Evolutionary conservation across 1,140 invertebrate species (phyloP), one percentile per base, ranked within the genome.

Genomic region (Ips nitidus): DNA sequence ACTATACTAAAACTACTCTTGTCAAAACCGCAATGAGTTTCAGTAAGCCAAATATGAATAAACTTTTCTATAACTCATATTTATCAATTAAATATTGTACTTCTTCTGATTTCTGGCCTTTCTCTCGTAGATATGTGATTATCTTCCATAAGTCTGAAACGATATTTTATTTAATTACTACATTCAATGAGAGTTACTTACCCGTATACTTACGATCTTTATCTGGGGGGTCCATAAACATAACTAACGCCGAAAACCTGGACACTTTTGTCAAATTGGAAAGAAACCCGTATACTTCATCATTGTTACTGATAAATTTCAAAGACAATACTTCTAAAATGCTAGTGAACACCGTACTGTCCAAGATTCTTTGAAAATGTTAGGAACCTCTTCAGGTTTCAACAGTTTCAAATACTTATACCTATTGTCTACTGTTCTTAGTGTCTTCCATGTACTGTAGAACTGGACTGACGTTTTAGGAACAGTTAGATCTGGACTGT

Each of bases 401-500:
- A 79, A 73, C 22, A 68, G 58, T 63, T 75, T 78, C 38, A 79
- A 66, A 63, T 75, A 79, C 47, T 66, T 52, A 60, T 71, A 75
- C 59, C 71, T 75, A 47, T 75, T 55, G 40, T 71, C 47, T 37
- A 50, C n/a, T 37, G 6, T 71, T 66, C 70, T 75, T 36, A 78
- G 65, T 7, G 65, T 66, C 62, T 69, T 74, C 78, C 78, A 79
- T 43, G 52, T 53, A 3, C 50, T 58, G 50, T 73, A 73, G 71
- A 79, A 79, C 53, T 79, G 77, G 50, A 79, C 74, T 6, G 75
- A 75, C 36, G 56, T 78, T 65, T 71, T 74, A 40, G 78, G 78
- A 58, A 58, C 39, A 3, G 38, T 22, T 40, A 76, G 65, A 55
- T 72, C 69, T 66, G 70, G 60, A 52, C 40, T 66, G 52, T 70